Evolutionary conservation across 2,113 vertebrate genomes (phyloP).

Genomic region (Coptodon bakossiorum): DNA sequence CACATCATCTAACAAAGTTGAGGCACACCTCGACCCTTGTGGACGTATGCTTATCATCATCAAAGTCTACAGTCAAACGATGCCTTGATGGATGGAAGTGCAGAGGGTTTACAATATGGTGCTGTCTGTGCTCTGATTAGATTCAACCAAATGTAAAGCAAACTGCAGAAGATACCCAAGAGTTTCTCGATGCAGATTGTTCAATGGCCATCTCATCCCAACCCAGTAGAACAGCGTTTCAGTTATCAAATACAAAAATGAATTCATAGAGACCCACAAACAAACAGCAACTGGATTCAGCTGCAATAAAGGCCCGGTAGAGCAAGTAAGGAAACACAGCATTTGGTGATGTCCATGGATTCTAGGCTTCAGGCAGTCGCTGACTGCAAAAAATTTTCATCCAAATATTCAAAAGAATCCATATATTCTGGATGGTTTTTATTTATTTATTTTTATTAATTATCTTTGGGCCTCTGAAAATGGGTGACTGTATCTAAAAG

Average conservation of each 20-base stretch:
- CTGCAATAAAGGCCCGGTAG: background rate
- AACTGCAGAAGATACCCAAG: background rate
- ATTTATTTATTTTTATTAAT: too few species aligned
- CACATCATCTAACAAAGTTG: background rate
- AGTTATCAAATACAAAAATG: background rate
- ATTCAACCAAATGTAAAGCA: background rate
- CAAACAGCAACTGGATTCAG: background rate
- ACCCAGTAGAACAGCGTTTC: background rate
- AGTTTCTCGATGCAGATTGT: background rate
- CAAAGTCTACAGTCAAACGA: background rate
- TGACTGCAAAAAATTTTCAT: rapidly evolving
- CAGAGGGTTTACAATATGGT: background rate
- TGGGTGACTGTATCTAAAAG: background rate
- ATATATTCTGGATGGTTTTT: background rate
- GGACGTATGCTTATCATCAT: background rate
- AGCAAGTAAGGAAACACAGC: background rate
- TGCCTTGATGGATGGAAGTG: background rate
- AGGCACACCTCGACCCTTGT: background rate
- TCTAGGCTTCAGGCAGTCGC: rapidly evolving
- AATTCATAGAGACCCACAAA: background rate
- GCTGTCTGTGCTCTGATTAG: background rate
- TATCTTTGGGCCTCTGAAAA: background rate
- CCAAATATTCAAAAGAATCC: background rate
- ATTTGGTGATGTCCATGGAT: background rate
- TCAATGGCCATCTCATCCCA: background rate